Evolutionary conservation across 2,888 invertebrate genomes (phyloP).

Genomic region (Agapetus fuscipes): DNA sequence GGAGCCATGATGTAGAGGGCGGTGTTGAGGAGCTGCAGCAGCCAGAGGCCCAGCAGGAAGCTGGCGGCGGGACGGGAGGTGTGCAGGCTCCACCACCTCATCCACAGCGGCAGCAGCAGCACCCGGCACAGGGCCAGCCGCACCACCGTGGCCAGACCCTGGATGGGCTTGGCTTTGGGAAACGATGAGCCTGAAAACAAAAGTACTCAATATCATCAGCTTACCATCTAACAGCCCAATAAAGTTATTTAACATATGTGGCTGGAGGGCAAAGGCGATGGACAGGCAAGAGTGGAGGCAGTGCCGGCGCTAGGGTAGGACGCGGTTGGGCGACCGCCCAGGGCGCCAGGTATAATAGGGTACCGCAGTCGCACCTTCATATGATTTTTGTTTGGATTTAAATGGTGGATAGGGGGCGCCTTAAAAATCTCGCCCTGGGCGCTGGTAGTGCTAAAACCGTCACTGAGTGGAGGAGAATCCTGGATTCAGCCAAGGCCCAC

Average conservation of each 20-base stretch:
- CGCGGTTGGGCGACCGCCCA: too few relatives aligned
- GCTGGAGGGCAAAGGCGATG: too few relatives aligned
- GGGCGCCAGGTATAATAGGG: too few relatives aligned
- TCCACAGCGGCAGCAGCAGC: conserved; percentile 73
- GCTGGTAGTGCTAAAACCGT: too few relatives aligned
- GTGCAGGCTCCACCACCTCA: conserved; percentile 86
- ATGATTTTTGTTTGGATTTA: too few relatives aligned
- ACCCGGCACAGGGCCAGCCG: conserved; percentile 74
- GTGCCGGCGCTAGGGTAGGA: too few relatives aligned
- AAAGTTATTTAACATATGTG: background rate
- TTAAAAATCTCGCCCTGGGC: too few relatives aligned
- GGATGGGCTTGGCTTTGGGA: conserved; percentile 90
- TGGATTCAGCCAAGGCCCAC: too few relatives aligned
- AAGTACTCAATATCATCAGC: background rate
- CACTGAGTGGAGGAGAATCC: too few relatives aligned
- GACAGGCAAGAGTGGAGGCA: too few relatives aligned
- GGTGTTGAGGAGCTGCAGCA: conserved; percentile 59
- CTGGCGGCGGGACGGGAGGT: conserved; percentile 68
- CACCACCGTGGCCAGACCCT: conserved; percentile 78
- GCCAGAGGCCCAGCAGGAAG: conserved; percentile 68
- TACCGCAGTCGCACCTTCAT: too few relatives aligned
- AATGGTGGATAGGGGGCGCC: too few relatives aligned
- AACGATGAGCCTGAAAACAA: conserved; percentile 82
- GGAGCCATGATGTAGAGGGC: conserved; percentile 43
- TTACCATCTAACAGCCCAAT: background rate